Evolutionary conservation across 1,140 invertebrate genomes (phyloP), one percentile per base, ranked within the genome.

Genomic region (Neomicropteryx cornuta): DNA sequence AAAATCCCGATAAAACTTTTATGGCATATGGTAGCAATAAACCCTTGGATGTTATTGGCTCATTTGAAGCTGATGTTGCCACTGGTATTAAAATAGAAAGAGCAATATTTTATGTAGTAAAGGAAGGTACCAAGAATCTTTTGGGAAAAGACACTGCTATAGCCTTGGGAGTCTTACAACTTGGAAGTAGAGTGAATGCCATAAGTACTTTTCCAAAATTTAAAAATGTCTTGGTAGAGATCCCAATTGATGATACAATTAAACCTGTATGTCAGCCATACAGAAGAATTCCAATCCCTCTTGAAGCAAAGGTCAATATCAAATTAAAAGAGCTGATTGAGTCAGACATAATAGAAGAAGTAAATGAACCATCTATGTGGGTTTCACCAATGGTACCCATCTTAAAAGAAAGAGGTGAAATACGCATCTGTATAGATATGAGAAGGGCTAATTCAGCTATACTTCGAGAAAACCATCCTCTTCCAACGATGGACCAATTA

Each of bases 361-460:
- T 59, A 13, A 38, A 47, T 27, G 46, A 46, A 4, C 48, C 52
- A 11, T 50, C 48, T 6, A 33, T 29, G 34, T 63, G 58, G 56
- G 44, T 63, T 19, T 60, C 57, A n/a, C 56, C 58, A 3, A 37
- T 61, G 6, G 52, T 58, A 4, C 50, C 50, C 13, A 43, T 55
- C 5, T 18, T 52, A 4, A 61, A 58, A 33, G 29, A 38, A 14
- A 37, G 52, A 32, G 50, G 50, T 4, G 53, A 61, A 30, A 32
- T 58, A 4, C 37, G 58, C 11, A 36, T 66, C 18, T 60, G 57
- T 41, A 31, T 63, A 3, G 56, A 65, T 36, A 59, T 65, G 54
- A 41, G 60, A 16, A 13, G 41, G 22, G 60, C 54, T 1, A 48
- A 53, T 42, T 18, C 49, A 46, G 60, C 60, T 1, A 56, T 64